Conservation (phyloP, 2,888 invertebrate species). For the Bibio marci region DNA sequence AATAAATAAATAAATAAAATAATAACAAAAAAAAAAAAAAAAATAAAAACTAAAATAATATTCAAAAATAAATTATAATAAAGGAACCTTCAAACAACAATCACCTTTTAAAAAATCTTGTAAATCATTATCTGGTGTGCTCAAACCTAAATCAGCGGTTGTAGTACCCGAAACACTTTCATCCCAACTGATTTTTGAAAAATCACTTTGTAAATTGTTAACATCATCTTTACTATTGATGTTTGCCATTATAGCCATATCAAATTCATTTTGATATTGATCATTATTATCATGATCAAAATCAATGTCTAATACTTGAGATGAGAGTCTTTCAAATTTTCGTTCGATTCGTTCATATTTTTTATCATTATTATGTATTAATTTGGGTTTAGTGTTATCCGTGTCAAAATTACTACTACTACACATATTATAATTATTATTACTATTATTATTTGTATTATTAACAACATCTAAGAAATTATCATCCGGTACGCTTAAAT, state of each 20-base stretch:
- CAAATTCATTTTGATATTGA: constrained; percentile 22
- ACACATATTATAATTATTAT: background rate
- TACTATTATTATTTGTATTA: background rate
- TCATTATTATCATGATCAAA: constrained; percentile 17
- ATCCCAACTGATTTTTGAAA: constrained; percentile 30
- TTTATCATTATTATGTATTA: no score
- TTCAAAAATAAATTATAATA: constrained; percentile 1
- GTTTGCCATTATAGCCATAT: constrained; percentile 10
- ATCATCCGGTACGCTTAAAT: constrained; percentile 24
- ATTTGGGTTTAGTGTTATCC: background rate
- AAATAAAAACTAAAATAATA: no score
- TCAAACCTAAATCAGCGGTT: constrained; percentile 23
- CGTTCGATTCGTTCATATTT: constrained; percentile 20
- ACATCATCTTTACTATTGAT: constrained; percentile 27
- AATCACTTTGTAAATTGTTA: constrained; percentile 26
- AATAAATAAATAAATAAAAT: no score
- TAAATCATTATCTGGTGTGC: constrained; percentile 27
- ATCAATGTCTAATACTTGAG: constrained; percentile 17
- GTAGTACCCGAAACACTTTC: constrained; percentile 27
- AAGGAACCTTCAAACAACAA: background rate
- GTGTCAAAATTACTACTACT: background rate
- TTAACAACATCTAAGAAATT: constrained; percentile 1
- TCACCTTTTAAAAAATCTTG: constrained; percentile 19
- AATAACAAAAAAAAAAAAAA: no score
- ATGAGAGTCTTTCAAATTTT: constrained; percentile 25